These are phyloP conservation scores for Dasyurus viverrinus DNA, from an alignment of 2,113 vertebrate species.

Conservation along the genomic window DNA sequence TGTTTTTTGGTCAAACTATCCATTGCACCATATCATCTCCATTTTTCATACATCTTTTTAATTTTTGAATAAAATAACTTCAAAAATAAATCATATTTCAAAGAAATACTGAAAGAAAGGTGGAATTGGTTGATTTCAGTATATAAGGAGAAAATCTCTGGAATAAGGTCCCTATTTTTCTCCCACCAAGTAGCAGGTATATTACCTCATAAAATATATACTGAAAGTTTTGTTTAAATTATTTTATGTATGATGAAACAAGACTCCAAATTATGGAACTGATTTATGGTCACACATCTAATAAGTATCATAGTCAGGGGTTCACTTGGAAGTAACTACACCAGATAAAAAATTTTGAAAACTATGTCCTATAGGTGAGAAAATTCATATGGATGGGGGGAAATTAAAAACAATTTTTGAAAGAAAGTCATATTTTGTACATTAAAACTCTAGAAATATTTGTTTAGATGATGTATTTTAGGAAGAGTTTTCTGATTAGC, in stretches of 20 bases:
- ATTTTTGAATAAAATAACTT: not conserved
- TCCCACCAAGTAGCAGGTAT: not conserved
- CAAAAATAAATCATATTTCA: not conserved
- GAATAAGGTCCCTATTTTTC: not conserved
- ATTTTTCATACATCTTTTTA: not conserved
- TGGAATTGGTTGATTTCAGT: not conserved
- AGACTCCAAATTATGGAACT: not conserved
- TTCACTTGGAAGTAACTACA: not conserved
- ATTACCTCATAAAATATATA: not conserved
- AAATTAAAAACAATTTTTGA: too few species aligned
- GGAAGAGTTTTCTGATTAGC: not conserved
- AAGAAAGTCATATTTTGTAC: too few species aligned
- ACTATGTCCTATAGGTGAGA: too few species aligned
- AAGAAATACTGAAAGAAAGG: not conserved
- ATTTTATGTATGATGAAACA: not conserved
- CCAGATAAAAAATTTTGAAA: too few species aligned
- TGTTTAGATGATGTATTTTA: not conserved
- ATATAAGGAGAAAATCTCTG: not conserved
- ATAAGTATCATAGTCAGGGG: not conserved
- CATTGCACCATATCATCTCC: not conserved
- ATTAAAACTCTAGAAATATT: not conserved
- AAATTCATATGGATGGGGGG: not conserved
- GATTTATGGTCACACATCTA: not conserved
- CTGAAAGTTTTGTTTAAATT: not conserved
- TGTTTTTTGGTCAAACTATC: not conserved